phyloP scores from a whole-genome alignment of 2,113 vertebrate species.

The Noctilio leporinus region DNA sequence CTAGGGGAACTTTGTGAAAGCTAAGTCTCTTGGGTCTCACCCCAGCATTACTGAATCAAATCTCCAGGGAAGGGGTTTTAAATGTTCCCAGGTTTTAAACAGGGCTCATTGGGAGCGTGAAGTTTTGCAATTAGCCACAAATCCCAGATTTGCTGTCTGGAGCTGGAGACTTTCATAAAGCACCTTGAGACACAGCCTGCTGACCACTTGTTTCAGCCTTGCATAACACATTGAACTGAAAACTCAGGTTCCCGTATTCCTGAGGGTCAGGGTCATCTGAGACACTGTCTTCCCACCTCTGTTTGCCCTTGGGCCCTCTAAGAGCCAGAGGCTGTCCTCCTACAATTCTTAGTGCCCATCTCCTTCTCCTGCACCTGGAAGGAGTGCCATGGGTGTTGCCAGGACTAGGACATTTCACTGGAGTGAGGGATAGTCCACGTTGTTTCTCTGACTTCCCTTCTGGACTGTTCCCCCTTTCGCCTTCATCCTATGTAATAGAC shows the following conservation, averaged over 20 bases:
- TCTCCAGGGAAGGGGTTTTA: background rate
- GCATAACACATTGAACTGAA: rapidly evolving
- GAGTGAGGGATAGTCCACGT: background rate
- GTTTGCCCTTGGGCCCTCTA: background rate
- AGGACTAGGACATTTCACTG: background rate
- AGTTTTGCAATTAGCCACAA: background rate
- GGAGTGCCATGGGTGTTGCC: background rate
- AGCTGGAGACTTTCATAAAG: background rate
- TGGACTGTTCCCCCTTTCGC: background rate
- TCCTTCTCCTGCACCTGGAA: background rate
- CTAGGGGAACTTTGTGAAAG: background rate
- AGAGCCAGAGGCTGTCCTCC: background rate
- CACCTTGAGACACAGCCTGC: background rate
- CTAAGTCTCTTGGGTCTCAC: background rate
- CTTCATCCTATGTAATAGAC: background rate
- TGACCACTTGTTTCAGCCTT: background rate
- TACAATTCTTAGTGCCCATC: background rate
- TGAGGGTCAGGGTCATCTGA: background rate
- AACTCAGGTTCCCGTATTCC: background rate
- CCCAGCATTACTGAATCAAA: background rate
- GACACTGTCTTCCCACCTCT: background rate
- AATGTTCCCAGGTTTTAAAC: background rate
- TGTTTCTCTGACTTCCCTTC: background rate
- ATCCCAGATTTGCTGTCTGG: rapidly evolving
- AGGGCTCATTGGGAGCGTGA: background rate